phyloP scores from a whole-genome alignment of 1,140 invertebrate genomes.

The Elysia chlorotica region DNA sequence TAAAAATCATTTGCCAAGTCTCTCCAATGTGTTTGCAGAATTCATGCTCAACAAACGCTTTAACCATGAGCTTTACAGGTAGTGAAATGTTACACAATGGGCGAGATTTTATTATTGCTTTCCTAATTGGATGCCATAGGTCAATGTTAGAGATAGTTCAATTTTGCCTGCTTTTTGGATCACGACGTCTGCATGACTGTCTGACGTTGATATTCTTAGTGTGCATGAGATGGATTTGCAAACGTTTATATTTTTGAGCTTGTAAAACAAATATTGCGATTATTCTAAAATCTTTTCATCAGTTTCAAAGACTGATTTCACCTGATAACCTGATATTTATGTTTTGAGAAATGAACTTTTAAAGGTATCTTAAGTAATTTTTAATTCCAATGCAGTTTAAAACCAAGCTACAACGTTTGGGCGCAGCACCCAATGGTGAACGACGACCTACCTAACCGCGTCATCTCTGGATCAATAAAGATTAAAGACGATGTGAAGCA shows the following conservation, averaged over 20 bases:
- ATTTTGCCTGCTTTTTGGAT: no score
- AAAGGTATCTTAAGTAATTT: background rate
- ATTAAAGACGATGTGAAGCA: slow-evolving; percentile 55
- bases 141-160: no score
- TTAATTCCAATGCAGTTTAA: slow-evolving; percentile 37
- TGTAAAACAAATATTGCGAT: background rate
- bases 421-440: slow-evolving; percentile 66
- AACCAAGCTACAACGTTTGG: slow-evolving; percentile 62
- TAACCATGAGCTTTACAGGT: slow-evolving; percentile 10
- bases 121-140: no score
- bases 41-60: background rate
- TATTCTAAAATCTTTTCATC: background rate
- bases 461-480: slow-evolving; percentile 62
- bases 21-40: background rate
- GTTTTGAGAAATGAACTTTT: no score
- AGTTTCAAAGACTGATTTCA: no score
- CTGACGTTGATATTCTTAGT: background rate
- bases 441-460: slow-evolving; percentile 66
- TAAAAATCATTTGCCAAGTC: background rate
- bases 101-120: no score
- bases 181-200: background rate
- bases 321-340: no score
- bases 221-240: no score
- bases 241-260: no score
- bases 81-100: no score